Conservation (phyloP, 1,140 invertebrate species). For the Eueides isabella region DNA sequence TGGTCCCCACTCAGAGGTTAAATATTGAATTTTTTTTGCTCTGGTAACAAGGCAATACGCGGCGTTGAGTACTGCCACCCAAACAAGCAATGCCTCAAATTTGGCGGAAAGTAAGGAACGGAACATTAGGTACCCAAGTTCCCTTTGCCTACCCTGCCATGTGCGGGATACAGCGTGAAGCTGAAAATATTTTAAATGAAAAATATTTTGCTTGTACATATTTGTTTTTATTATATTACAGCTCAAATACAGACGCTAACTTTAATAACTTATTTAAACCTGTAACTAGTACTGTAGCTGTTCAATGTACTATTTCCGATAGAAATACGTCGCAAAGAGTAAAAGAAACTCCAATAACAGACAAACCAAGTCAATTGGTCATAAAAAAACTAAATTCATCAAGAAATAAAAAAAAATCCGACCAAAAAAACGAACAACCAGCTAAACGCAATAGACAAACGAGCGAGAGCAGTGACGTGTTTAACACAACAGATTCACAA, state of each 20-base stretch:
- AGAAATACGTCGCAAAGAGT: not conserved
- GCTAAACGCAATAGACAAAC: constrained; percentile 11
- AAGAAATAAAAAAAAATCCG: not conserved
- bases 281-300: constrained; percentile 4
- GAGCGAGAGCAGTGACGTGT: not conserved
- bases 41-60: too few species aligned
- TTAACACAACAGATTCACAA: constrained; percentile 8
- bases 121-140: too few species aligned
- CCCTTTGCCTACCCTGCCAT: too few species aligned
- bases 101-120: too few species aligned
- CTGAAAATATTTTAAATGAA: too few species aligned
- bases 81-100: too few species aligned
- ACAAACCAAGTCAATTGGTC: not conserved
- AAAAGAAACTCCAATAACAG: not conserved
- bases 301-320: constrained; percentile 17
- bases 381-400: not conserved
- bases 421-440: not conserved
- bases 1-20: too few species aligned
- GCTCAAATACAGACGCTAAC: constrained; percentile 11
- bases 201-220: too few species aligned
- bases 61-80: too few species aligned
- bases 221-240: not conserved
- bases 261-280: constrained; percentile 26
- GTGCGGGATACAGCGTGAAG: too few species aligned
- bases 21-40: too few species aligned